phyloP scores from a whole-genome alignment of 1,140 invertebrate genomes.

The Scaptomyza graminum region DNA sequence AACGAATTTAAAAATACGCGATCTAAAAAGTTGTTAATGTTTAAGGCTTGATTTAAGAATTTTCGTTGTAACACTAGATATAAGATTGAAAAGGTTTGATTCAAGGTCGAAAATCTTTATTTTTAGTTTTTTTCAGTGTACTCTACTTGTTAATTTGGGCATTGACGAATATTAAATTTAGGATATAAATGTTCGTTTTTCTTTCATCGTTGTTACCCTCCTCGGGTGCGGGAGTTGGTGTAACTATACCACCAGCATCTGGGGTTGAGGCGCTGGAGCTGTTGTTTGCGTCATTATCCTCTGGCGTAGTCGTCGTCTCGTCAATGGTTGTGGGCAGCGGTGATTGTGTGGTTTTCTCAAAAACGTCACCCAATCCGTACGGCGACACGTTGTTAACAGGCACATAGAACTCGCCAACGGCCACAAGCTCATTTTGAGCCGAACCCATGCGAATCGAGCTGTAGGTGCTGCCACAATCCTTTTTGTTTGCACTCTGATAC shows the following conservation, averaged over 20 bases:
- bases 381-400: conserved; percentile 56
- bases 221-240: conserved; percentile 15
- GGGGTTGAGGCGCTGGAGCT: conserved; percentile 1
- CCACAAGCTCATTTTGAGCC: conserved; percentile 27
- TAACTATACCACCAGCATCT: neutral
- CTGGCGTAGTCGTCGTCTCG: neutral
- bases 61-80: too few species aligned
- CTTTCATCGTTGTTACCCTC: conserved; percentile 33
- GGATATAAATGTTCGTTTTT: conserved; percentile 61
- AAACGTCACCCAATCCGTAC: conserved; percentile 47
- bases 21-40: too few species aligned
- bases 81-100: too few species aligned
- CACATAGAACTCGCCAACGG: conserved; percentile 62
- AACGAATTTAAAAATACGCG: too few species aligned
- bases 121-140: too few species aligned
- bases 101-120: too few species aligned
- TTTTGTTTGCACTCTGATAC: conserved; percentile 51
- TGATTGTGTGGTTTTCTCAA: conserved; percentile 10
- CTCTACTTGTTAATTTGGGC: conserved; percentile 48
- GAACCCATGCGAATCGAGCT: conserved; percentile 62
- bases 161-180: conserved; percentile 63
- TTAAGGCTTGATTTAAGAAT: too few species aligned
- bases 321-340: neutral
- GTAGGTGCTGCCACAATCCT: conserved; percentile 59
- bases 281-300: conserved; percentile 1